Evolutionary conservation across 1,140 invertebrate species (phyloP).

Genomic region (Penaeus indicus): DNA sequence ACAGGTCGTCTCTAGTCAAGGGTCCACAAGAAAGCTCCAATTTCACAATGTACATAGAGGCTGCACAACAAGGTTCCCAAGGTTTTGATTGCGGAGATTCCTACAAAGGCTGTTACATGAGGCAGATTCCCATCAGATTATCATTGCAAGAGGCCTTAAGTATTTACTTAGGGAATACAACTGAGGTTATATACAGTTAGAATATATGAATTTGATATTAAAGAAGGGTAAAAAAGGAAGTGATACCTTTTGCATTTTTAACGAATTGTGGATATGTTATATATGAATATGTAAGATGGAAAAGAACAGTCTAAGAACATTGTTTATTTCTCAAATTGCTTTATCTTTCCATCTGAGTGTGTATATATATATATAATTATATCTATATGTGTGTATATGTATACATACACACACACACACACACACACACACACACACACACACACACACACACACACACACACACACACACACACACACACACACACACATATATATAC

Average conservation of each 20-base stretch:
- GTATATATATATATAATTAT: neutral
- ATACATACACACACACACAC: neutral
- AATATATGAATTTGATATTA: too few species aligned
- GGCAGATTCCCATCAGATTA: conserved; percentile 5
- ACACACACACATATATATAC: neutral
- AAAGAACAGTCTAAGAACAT: too few species aligned
- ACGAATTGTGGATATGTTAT: too few species aligned
- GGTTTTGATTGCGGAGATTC: neutral
- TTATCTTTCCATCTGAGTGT: neutral
- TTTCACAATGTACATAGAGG: conserved; percentile 25
- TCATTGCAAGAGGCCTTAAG: neutral
- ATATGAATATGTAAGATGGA: too few species aligned
- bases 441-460: neutral
- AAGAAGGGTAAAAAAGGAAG: too few species aligned
- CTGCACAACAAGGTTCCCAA: conserved; percentile 6
- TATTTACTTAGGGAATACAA: neutral
- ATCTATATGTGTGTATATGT: neutral
- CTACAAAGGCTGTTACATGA: conserved; percentile 27
- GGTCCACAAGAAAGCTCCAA: neutral
- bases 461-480: neutral
- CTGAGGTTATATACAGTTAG: neutral
- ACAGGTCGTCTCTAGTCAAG: conserved; percentile 19
- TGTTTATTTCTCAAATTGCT: too few species aligned
- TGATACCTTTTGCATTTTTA: too few species aligned
- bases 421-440: neutral